Conservation (phyloP, 2,888 invertebrate species). For the Lysandra coridon region DNA sequence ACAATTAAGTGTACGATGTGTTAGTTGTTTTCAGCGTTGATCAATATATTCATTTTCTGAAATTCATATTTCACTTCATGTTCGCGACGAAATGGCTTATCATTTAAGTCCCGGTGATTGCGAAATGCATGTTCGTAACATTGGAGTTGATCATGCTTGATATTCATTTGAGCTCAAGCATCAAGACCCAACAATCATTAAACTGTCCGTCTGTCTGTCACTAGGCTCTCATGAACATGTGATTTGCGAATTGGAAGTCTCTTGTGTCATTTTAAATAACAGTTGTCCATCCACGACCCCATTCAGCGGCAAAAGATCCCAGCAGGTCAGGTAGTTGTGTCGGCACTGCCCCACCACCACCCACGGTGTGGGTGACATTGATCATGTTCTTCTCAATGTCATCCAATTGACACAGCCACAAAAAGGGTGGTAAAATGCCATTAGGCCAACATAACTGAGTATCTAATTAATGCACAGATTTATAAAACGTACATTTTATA, state of each 20-base stretch:
- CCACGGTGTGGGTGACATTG: too few relatives aligned
- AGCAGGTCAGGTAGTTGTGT: too few relatives aligned
- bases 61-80: background rate
- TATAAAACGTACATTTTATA: background rate
- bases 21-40: background rate
- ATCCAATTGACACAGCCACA: background rate
- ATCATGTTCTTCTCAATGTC: too few relatives aligned
- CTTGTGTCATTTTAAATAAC: too few relatives aligned
- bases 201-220: too few relatives aligned
- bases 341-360: too few relatives aligned
- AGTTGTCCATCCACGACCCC: too few relatives aligned
- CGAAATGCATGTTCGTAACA: background rate
- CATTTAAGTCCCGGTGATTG: background rate
- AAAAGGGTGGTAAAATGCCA: background rate
- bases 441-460: background rate
- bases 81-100: background rate
- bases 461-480: background rate
- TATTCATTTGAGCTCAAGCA: too few relatives aligned
- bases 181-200: too few relatives aligned
- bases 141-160: background rate
- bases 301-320: too few relatives aligned
- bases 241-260: too few relatives aligned
- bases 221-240: too few relatives aligned
- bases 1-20: slow-evolving; percentile 1
- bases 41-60: background rate